Evolutionary conservation across 2,888 invertebrate genomes (phyloP), one percentile per base, ranked within the genome.

Genomic region (Chaetoderma sp.): DNA sequence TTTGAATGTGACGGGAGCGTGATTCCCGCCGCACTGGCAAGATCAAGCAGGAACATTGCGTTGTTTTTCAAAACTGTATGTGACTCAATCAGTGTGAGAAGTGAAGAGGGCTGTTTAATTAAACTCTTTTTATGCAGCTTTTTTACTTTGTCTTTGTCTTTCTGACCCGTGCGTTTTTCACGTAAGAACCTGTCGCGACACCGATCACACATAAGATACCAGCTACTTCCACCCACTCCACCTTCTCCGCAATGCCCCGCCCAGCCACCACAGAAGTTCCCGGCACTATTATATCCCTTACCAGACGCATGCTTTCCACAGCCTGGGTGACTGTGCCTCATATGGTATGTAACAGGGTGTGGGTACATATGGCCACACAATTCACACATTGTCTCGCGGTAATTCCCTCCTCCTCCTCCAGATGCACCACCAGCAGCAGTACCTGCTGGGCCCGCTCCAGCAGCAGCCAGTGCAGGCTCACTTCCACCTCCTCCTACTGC

Each of bases 141-240:
- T 79, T 82, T 83, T 2, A 83, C 73, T 67, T 86, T 88, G 57
- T 87, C 85, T 63, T 85, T 87, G 33, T 80, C 77, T 59, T 78
- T 79, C 67, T 77, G 75, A 10, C 75, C 69, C 47, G 81, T 80
- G 21, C 78, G 73, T 65, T 81, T 81, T 54, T 84, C 83, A 42
- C 84, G 90, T 74, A 89, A 88, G 84, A 89, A 93, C 78, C 93
- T 93, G 59, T 94, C 94, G 8, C 95, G 91, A 83, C 98, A 98
- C 49, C 90, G 89, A 82, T 96, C 95, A 87, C 98, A 98, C 83
- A 95, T 91, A 30, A 97, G 90, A 86, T 97, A 98, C 94, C 96
- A 96, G 18, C 94, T 92, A 70, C 87, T 86, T n/a, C 86, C 86
- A 1, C 92, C 92, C 33, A 92, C 90, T 28, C 94, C 94, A 2